Evolutionary conservation across 2,888 invertebrate genomes (phyloP).

Genomic region (Netelia virgata): DNA sequence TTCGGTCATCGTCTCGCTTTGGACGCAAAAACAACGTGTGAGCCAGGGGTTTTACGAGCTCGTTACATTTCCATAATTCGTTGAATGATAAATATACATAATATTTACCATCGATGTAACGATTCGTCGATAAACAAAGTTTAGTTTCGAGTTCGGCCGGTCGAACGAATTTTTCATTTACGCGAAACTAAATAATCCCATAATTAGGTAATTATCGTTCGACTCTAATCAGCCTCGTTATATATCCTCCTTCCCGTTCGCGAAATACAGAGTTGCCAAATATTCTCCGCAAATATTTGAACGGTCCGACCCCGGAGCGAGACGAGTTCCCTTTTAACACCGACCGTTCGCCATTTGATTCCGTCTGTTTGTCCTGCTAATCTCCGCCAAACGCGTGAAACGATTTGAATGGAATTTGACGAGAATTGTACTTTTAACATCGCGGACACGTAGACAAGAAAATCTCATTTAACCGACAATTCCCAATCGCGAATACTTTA

Average conservation of each 20-base stretch:
- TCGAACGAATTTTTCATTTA: background rate
- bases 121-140: background rate
- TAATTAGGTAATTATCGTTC: too few relatives aligned
- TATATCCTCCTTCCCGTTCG: background rate
- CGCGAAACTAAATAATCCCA: background rate
- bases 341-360: background rate
- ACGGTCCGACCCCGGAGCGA: background rate
- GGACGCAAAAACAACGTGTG: constrained; percentile 17
- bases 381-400: too few relatives aligned
- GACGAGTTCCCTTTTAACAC: background rate
- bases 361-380: too few relatives aligned
- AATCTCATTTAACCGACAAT: too few relatives aligned
- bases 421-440: too few relatives aligned
- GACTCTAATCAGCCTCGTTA: background rate
- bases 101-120: background rate
- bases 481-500: too few relatives aligned
- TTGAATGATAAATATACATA: background rate
- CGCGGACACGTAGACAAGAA: too few relatives aligned
- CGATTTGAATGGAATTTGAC: too few relatives aligned
- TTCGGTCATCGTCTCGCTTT: background rate
- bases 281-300: background rate
- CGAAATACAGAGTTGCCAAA: background rate
- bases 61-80: constrained; percentile 5
- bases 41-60: background rate
- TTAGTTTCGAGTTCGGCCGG: background rate